Evolutionary conservation across 2,888 invertebrate species (phyloP).

Genomic region (Dryobota labecula): DNA sequence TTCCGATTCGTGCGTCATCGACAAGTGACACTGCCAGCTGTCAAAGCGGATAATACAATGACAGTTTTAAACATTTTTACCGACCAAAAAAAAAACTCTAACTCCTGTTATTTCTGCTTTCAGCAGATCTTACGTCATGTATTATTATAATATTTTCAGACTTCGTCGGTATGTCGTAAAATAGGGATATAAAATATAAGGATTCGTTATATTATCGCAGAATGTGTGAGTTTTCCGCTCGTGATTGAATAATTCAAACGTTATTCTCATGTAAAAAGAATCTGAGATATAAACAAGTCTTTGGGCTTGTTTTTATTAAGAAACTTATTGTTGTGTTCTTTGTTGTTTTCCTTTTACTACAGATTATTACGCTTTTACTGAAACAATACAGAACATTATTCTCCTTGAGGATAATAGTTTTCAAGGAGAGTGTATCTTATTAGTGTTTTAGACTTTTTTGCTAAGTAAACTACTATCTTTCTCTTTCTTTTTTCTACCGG

Average conservation of each 20-base stretch:
- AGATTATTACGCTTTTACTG: background rate
- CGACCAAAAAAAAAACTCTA: background rate
- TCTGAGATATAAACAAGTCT: conserved; percentile 16
- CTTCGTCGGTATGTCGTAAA: conserved; percentile 16
- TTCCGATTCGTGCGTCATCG: no score
- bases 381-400: background rate
- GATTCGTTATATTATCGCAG: conserved; percentile 18
- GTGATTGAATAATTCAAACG: conserved; percentile 40
- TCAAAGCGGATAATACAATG: background rate
- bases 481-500: no score
- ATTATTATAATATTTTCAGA: conserved; percentile 18
- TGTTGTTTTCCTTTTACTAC: background rate
- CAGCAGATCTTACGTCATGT: background rate
- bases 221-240: conserved; percentile 19
- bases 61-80: background rate
- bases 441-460: background rate
- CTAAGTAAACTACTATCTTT: no score
- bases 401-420: background rate
- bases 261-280: conserved; percentile 12
- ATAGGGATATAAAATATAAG: conserved; percentile 32
- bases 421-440: background rate
- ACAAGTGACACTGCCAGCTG: background rate
- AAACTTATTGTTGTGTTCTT: background rate
- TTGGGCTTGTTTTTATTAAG: conserved; percentile 1
- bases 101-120: background rate